These are phyloP conservation scores for Scaptomyza graminum DNA, from an alignment of 1,140 invertebrate genomes.

Conservation along the genomic window DNA sequence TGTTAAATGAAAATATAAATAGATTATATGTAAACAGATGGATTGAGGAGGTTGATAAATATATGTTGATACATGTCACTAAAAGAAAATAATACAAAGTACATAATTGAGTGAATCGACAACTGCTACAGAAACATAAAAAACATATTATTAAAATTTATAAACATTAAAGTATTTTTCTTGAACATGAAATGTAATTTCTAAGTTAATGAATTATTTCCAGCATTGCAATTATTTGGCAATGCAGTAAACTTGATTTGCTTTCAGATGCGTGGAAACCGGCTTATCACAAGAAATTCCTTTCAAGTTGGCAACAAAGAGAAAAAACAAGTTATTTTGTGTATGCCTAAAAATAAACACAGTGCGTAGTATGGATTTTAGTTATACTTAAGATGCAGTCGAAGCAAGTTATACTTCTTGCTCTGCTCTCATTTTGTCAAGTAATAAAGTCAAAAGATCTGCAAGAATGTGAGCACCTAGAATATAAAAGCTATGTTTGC, in stretches of 20 bases:
- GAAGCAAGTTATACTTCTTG: constrained; percentile 26
- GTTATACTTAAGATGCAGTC: constrained; percentile 48
- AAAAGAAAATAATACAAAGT: neutral
- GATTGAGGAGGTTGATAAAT: neutral
- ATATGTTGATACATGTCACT: constrained; percentile 9
- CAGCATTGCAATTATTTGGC: neutral
- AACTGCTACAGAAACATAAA: neutral
- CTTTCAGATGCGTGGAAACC: constrained; percentile 32
- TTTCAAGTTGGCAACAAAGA: neutral
- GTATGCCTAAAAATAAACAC: constrained; percentile 45
- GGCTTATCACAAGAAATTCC: constrained; percentile 21
- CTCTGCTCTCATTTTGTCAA: neutral
- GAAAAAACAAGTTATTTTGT: constrained; percentile 48
- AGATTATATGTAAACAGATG: constrained; percentile 9
- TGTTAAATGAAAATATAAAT: constrained; percentile 22
- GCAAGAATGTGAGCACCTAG: constrained; percentile 54
- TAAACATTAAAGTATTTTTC: neutral
- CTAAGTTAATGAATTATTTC: neutral
- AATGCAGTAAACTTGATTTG: neutral
- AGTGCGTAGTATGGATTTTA: constrained; percentile 10
- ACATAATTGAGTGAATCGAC: neutral
- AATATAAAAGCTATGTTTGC: constrained; percentile 33
- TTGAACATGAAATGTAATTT: neutral
- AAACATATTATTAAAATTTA: neutral
- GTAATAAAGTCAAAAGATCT: constrained; percentile 46